These are phyloP conservation scores for Leuctra nigra DNA, from an alignment of 2,888 invertebrate species.

Conservation along the genomic window DNA sequence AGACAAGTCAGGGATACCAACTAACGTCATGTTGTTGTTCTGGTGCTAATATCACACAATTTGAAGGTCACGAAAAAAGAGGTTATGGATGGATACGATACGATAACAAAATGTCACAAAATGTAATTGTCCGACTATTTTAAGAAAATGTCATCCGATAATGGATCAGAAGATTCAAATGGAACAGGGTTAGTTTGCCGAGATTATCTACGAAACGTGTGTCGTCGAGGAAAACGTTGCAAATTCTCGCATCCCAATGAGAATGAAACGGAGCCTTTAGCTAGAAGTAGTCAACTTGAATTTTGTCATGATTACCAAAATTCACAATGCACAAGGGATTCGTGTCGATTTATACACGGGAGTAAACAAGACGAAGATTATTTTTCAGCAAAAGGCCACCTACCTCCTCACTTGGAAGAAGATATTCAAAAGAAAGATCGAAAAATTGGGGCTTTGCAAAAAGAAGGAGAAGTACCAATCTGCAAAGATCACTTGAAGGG, in stretches of 20 bases:
- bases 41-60: too few species aligned
- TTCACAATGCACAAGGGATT: slow-evolving; percentile 61
- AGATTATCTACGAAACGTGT: slow-evolving; percentile 51
- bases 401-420: slow-evolving; percentile 47
- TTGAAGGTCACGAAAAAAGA: too few species aligned
- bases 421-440: not conserved
- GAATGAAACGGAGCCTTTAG: slow-evolving; percentile 29
- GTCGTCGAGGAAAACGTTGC: slow-evolving; percentile 46
- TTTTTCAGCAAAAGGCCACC: slow-evolving; percentile 62
- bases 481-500: slow-evolving; percentile 49
- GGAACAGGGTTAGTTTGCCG: slow-evolving; percentile 43
- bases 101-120: not conserved
- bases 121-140: too few species aligned
- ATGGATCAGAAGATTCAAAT: slow-evolving; percentile 20
- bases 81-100: too few species aligned
- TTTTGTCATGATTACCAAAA: slow-evolving; percentile 69
- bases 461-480: slow-evolving; percentile 36
- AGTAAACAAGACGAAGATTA: slow-evolving; percentile 65
- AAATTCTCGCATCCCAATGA: slow-evolving; percentile 43
- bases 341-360: slow-evolving; percentile 73
- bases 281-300: not conserved
- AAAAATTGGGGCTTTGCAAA: too few species aligned
- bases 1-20: too few species aligned
- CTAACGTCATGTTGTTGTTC: too few species aligned
- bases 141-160: slow-evolving; percentile 25